Evolutionary conservation across 2,113 vertebrate species (phyloP).

Genomic region (Lampris megalopsis): DNA sequence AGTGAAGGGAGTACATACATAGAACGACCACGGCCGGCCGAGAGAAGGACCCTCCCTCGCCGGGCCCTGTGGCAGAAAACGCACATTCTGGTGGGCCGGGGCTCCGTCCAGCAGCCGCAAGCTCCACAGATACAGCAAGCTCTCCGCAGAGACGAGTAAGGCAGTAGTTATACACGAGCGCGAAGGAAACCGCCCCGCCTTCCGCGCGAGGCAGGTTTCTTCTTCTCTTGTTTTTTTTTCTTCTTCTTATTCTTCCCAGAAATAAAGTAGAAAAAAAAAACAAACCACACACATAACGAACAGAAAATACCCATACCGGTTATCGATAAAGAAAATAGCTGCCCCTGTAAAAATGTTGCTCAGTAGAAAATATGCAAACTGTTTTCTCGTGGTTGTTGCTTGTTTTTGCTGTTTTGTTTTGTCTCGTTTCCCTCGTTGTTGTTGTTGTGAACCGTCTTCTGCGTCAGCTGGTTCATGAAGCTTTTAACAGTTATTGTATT

Average conservation of each 20-base stretch:
- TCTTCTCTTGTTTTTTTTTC: slow-evolving; percentile 25
- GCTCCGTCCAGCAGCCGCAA: slow-evolving; percentile 76
- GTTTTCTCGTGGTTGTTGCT: slow-evolving; percentile 70
- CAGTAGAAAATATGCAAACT: slow-evolving; percentile 84
- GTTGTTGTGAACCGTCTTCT: slow-evolving; percentile 67
- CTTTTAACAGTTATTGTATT: slow-evolving; percentile 91
- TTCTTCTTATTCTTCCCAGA: background rate
- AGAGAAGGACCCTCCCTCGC: slow-evolving; percentile 77
- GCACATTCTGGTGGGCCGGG: slow-evolving; percentile 79
- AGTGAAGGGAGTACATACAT: slow-evolving; percentile 83
- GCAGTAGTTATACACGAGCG: slow-evolving; percentile 76
- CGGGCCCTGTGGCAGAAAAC: slow-evolving; percentile 77
- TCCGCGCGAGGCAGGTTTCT: slow-evolving; percentile 76
- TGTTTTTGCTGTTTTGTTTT: slow-evolving; percentile 46
- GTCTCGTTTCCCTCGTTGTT: slow-evolving; percentile 30
- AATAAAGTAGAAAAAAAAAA: slow-evolving; percentile 52
- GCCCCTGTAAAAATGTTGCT: slow-evolving; percentile 87
- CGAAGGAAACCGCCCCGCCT: slow-evolving; percentile 75
- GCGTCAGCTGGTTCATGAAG: slow-evolving; percentile 83
- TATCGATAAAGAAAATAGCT: slow-evolving; percentile 82
- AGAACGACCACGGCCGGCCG: slow-evolving; percentile 87
- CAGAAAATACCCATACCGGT: slow-evolving; percentile 65
- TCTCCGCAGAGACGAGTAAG: slow-evolving; percentile 79
- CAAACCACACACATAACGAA: slow-evolving; percentile 40
- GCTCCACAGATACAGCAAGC: slow-evolving; percentile 80